phyloP scores from a whole-genome alignment of 2,797 vertebrate species.

The Podarcis siculus region DNA sequence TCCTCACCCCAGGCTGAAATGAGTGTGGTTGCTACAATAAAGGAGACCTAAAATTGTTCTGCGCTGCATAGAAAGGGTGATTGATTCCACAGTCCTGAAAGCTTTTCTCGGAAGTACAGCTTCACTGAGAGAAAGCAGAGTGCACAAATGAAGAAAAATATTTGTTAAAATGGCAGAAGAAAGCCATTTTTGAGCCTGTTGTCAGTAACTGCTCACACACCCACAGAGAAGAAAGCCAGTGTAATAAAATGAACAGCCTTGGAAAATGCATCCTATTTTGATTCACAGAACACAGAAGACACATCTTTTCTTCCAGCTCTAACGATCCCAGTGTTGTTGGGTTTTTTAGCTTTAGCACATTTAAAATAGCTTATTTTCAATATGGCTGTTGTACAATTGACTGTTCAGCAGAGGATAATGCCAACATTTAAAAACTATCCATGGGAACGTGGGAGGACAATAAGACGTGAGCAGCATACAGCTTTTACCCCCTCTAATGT shows the following conservation, averaged over 20 bases:
- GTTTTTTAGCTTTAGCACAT: background rate
- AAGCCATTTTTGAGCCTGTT: constrained; percentile 30
- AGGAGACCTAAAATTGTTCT: constrained; percentile 37
- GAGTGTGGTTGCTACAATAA: constrained; percentile 9
- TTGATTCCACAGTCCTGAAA: constrained; percentile 43
- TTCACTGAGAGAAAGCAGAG: constrained; percentile 23
- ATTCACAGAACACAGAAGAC: constrained; percentile 5
- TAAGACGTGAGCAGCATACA: background rate
- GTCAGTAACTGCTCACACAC: background rate
- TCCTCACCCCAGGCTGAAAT: constrained; percentile 18
- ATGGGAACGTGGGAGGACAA: background rate
- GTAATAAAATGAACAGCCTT: background rate
- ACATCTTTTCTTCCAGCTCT: background rate
- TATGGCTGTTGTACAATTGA: background rate
- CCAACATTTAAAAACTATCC: background rate
- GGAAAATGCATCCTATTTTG: background rate
- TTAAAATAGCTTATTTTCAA: constrained; percentile 22
- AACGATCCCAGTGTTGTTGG: background rate
- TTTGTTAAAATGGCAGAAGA: constrained; percentile 33
- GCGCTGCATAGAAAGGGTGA: background rate
- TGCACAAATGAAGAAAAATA: constrained; percentile 25
- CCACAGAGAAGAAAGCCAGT: background rate
- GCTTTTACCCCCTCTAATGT: background rate
- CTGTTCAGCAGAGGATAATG: background rate
- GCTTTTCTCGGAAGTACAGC: background rate